Evolutionary conservation across 2,113 vertebrate species (phyloP).

Genomic region (Pseudopipra pipra): DNA sequence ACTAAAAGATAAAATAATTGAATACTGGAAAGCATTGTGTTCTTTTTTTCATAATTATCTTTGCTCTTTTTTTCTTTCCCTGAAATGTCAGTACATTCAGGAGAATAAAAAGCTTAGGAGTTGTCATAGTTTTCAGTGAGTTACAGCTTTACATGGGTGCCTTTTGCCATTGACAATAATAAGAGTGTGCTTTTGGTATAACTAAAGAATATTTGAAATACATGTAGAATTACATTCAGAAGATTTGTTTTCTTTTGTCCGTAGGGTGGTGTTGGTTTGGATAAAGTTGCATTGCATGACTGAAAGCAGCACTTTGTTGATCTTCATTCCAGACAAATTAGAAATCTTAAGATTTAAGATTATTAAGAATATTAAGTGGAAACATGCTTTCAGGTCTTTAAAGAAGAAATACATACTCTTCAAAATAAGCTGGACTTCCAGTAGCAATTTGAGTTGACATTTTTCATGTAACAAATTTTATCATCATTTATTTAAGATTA

Average conservation of each 20-base stretch:
- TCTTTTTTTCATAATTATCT: neutral
- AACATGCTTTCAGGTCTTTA: slow-evolving; percentile 38
- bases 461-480: slow-evolving; percentile 6
- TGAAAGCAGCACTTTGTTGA: slow-evolving; percentile 33
- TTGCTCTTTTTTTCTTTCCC: neutral
- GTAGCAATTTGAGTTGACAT: slow-evolving; percentile 22
- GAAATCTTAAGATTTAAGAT: neutral
- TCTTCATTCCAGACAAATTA: slow-evolving; percentile 27
- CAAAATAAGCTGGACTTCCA: slow-evolving; percentile 15
- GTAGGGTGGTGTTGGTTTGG: neutral
- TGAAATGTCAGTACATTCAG: neutral
- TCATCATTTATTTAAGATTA: neutral
- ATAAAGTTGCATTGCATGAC: neutral
- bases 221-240: neutral
- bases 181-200: neutral
- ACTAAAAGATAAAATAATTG: neutral
- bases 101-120: neutral
- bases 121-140: neutral
- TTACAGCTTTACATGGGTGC: neutral
- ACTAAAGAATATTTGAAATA: slow-evolving; percentile 19
- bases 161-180: neutral
- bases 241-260: slow-evolving; percentile 17
- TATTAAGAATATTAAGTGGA: neutral
- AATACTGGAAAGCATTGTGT: neutral
- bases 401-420: slow-evolving; percentile 26